Evolutionary conservation across 2,797 vertebrate genomes (phyloP).

Genomic region (Hemibagrus guttatus): DNA sequence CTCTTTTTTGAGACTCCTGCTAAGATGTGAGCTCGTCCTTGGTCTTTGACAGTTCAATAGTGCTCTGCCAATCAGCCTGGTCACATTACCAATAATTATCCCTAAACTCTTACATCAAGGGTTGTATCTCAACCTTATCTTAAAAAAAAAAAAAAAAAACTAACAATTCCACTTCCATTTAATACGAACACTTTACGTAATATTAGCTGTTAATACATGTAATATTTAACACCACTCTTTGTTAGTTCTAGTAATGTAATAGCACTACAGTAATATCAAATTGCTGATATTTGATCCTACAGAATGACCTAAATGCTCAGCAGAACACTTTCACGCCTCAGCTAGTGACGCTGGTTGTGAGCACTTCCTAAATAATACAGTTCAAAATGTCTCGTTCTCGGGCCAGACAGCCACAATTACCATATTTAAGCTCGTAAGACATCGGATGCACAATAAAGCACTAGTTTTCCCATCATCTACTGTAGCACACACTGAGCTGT

Average conservation of each 20-base stretch:
- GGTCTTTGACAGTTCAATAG: not conserved
- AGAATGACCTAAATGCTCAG: not conserved
- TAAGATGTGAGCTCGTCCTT: not conserved
- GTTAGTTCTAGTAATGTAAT: not conserved
- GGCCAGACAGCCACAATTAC: not conserved
- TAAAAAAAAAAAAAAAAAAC: too few relatives aligned
- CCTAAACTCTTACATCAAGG: not conserved
- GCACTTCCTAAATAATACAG: not conserved
- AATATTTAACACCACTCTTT: not conserved
- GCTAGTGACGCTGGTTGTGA: not conserved
- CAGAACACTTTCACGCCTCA: not conserved
- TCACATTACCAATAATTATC: not conserved
- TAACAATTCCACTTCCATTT: too few relatives aligned
- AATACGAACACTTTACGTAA: not conserved
- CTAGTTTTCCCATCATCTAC: constrained; percentile 17
- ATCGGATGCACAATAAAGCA: not conserved
- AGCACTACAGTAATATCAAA: not conserved
- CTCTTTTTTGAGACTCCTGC: too few relatives aligned
- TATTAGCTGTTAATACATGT: not conserved
- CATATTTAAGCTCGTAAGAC: constrained; percentile 5
- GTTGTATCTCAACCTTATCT: not conserved
- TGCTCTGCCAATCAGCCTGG: not conserved
- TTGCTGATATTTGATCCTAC: not conserved
- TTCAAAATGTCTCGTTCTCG: not conserved
- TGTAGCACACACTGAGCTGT: constrained; percentile 20